These are phyloP conservation scores for Margarornis squamiger DNA, from an alignment of 2,797 vertebrate species.

Conservation along the genomic window DNA sequence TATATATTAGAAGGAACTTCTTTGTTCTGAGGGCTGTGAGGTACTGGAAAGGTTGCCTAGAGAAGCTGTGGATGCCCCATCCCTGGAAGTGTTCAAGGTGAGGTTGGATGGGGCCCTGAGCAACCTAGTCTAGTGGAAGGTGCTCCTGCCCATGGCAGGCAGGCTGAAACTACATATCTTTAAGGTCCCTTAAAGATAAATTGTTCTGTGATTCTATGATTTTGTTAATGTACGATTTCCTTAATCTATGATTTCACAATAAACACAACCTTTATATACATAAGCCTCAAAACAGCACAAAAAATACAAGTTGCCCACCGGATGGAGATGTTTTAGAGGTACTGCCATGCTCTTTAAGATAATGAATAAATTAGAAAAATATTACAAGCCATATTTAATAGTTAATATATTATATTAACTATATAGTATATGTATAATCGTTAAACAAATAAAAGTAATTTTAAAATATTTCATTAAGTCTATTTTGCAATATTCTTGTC, in stretches of 20 bases:
- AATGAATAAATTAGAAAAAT: background rate
- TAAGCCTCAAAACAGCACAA: background rate
- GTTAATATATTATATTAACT: background rate
- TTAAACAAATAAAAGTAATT: background rate
- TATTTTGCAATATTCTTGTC: background rate
- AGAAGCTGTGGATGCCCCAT: background rate
- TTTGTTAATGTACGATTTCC: background rate
- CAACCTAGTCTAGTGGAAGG: background rate
- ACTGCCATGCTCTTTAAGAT: background rate
- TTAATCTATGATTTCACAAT: background rate
- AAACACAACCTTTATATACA: background rate
- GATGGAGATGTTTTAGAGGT: background rate
- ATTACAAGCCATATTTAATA: background rate
- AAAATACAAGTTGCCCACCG: background rate
- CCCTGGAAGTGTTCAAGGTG: background rate
- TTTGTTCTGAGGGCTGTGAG: background rate
- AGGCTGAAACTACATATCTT: background rate
- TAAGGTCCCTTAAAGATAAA: background rate
- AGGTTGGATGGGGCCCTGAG: background rate
- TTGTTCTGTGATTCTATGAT: background rate
- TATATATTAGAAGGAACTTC: background rate
- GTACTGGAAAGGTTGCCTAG: background rate
- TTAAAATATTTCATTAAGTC: fast-evolving
- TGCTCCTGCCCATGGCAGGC: background rate
- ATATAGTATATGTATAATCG: background rate